Base-by-base conservation (phyloP, 2,888 invertebrate species). In the Cephus runcator region DNA sequence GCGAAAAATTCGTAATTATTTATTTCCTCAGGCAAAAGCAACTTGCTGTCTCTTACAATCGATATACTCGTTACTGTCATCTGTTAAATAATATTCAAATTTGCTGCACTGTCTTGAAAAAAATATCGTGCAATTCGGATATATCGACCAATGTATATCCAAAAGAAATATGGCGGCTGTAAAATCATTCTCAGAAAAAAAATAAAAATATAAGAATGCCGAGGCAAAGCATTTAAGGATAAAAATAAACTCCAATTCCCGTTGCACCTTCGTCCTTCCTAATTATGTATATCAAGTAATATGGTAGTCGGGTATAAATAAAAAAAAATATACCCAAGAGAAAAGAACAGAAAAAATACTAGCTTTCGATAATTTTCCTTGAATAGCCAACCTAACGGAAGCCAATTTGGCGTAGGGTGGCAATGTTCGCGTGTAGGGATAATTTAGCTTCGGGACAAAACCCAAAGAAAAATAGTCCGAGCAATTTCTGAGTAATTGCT, bases 401-500 rank as follows among this genome's bases (percentile, higher is more conserved):
- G 82, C 79, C 80, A 78, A 79, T 75, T 77, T 74, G 79, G 75
- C 82, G 82, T 77, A 71, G 79, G 77, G 74, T 82, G 82, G 79
- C 79, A 34, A 33, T 33, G 73, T 78, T 82, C 74, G 82, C 83
- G 82, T 86, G 85, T 80, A 75, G 85, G 75, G 77, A 82, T 83
- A 83, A 79, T 81, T 85, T 84, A 76, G 85, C 82, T 84, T 80
- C 80, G 81, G 83, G 83, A 84, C 79, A 82, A 81, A 82, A 79
- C 77, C 78, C 71, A 82, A 81, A 80, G 81, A 84, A 80, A 73
- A 79, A 82, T 85, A 82, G 85, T 79, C 77, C 81, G 80, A 80
- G 85, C 81, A 85, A 86, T 85, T 85, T 85, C 81, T 75, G 75
- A 83, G 80, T 85, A 85, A 85, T 86, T 75, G 35, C 35, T 73